Percentiles rank a stretch among this genome's conserved stretches.
These are phyloP conservation scores for Pemphigus obesinymphae DNA, from an alignment of 1,140 invertebrate genomes.

Conservation along the genomic window DNA sequence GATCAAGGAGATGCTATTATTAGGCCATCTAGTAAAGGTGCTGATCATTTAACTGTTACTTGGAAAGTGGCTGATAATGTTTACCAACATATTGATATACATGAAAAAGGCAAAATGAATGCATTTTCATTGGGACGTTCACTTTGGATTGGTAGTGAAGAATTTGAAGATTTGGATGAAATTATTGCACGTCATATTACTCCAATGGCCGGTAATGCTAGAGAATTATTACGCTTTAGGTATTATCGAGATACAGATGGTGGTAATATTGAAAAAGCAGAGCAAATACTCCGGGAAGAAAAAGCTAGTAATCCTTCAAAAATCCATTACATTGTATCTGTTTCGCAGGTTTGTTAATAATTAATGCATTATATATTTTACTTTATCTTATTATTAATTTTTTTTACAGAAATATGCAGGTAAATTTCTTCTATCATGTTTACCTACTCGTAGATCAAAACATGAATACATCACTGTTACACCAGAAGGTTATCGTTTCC, in stretches of 20 bases:
- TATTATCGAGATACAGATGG: slow-evolving; percentile 73
- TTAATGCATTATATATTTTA: background rate
- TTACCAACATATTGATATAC: slow-evolving; percentile 92
- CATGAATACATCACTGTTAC: slow-evolving; percentile 91
- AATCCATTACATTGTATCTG: slow-evolving; percentile 87
- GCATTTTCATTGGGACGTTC: slow-evolving; percentile 88
- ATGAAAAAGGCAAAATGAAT: slow-evolving; percentile 95
- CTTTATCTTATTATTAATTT: background rate
- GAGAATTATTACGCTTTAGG: slow-evolving; percentile 87
- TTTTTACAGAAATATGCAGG: slow-evolving; percentile 74
- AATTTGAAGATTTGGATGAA: slow-evolving; percentile 98
- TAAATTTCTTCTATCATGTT: slow-evolving; percentile 90
- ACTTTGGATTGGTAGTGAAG: slow-evolving; percentile 80
- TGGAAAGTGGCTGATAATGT: slow-evolving; percentile 96
- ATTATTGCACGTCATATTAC: slow-evolving; percentile 94
- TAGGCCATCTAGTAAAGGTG: slow-evolving; percentile 92
- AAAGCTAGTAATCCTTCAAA: slow-evolving; percentile 78
- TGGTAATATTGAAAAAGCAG: slow-evolving; percentile 76
- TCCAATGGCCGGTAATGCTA: slow-evolving; percentile 88
- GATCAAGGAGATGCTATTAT: slow-evolving; percentile 96
- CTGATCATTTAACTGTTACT: slow-evolving; percentile 92
- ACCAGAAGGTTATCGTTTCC: slow-evolving; percentile 87
- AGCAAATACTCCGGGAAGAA: slow-evolving; percentile 80
- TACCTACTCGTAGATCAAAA: slow-evolving; percentile 74
- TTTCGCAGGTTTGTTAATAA: slow-evolving; percentile 59